Evolutionary conservation across 2,113 vertebrate species (phyloP).

Genomic region (Patagioenas fasciata): DNA sequence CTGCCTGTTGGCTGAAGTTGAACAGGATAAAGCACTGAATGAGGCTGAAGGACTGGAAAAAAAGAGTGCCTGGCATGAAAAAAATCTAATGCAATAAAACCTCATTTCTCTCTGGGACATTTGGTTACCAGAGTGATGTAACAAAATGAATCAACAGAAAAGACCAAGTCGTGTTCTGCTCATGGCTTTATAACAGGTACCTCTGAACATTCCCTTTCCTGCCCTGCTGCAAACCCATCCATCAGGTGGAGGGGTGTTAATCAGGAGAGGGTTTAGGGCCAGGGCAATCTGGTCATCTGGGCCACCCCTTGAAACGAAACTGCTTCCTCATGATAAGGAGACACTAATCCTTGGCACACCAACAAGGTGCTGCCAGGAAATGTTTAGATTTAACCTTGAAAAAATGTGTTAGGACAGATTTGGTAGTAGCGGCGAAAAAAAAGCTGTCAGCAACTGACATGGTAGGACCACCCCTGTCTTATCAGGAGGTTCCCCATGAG

Average conservation of each 20-base stretch:
- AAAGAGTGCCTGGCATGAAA: background rate
- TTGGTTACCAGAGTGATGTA: background rate
- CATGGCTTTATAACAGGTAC: background rate
- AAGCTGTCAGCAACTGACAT: background rate
- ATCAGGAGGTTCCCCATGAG: background rate
- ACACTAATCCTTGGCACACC: background rate
- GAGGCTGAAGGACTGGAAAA: background rate
- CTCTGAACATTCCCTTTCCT: background rate
- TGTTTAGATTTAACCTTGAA: constrained; percentile 40
- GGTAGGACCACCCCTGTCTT: background rate
- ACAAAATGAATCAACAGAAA: background rate
- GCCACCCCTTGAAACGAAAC: background rate
- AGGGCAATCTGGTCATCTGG: constrained; percentile 18
- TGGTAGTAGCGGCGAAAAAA: background rate
- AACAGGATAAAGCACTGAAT: background rate
- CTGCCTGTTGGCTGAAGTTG: background rate
- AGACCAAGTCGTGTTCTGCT: background rate
- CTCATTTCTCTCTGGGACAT: background rate
- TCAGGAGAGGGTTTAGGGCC: background rate
- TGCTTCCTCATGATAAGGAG: constrained; percentile 39
- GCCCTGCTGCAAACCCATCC: accelerated
- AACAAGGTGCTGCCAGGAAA: background rate
- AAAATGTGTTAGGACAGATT: constrained; percentile 47
- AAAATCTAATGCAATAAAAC: background rate
- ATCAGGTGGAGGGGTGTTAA: background rate